Base-by-base conservation (phyloP, 2,797 vertebrate species). In the Karalla daura region DNA sequence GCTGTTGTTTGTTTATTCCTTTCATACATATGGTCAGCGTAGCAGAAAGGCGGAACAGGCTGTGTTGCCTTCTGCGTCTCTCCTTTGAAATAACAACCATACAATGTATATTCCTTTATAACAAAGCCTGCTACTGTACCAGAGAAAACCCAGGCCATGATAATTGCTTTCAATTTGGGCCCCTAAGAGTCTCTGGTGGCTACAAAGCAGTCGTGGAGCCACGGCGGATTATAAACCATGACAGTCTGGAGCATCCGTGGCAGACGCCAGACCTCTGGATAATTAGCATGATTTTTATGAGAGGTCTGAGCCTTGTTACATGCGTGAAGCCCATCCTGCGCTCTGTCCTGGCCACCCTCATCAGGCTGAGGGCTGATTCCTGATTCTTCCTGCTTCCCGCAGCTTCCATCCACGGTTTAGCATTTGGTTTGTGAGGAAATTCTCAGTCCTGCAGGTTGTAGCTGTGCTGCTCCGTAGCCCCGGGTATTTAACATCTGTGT, bases 1-100 rank as follows among this genome's bases (percentile, higher is more conserved):
- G 58, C 49, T 61, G 49, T 17, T 36, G 6, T 54, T 27, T 67
- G n/a, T 74, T 63, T 27, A 39, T 65, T 46, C 35, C 20, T 37
- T 53, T 13, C 20, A 20, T 33, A 24, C 35, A 70, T 21, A 37
- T 30, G 32, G 12, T 14, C 27, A 18, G 35, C 18, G 49, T 35
- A 43, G 17, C 52, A 21, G 54, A 52, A 64, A 18, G 23, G 23
- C n/a, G n/a, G 11, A 24, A 44, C 43, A 36, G 33, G 17, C n/a
- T 56, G 25, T 24, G 4, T 37, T 53, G 54, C 45, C 39, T 13
- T 58, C 55, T 52, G 50, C 28, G 41, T 43, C 18, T 7, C n/a
- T 56, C n/a, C 33, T 1, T 51, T 20, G 10, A 18, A n/a, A 15
- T 21, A 40, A 33, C 44, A 18, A 17, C 24, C 28, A 27, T 36